Percentiles rank a stretch among this genome's conserved stretches.
These are phyloP conservation scores for Rhimphoctona megacephalus DNA, from an alignment of 2,888 invertebrate species.

Conservation along the genomic window DNA sequence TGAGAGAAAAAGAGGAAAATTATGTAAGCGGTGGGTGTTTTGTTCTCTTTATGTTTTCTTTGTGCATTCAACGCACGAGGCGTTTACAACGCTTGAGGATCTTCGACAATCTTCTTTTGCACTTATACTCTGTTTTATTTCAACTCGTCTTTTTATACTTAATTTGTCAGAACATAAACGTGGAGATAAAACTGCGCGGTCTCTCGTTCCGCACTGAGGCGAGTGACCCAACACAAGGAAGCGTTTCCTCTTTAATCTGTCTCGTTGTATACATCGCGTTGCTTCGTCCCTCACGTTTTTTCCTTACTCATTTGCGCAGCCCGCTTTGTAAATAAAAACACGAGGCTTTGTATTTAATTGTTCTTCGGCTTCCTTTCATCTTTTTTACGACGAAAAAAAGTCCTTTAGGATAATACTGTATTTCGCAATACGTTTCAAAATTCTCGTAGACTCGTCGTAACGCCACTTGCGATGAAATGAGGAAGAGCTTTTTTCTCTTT, in stretches of 20 bases:
- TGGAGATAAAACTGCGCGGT: background rate
- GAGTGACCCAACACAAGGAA: slow-evolving; percentile 10
- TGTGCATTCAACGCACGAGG: slow-evolving; percentile 1
- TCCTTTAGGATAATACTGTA: background rate
- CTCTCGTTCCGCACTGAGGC: slow-evolving; percentile 13
- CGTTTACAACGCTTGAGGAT: slow-evolving; percentile 3
- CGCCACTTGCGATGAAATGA: background rate
- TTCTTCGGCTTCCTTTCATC: slow-evolving; percentile 6
- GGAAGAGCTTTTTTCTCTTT: slow-evolving; percentile 8
- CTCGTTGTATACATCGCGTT: background rate
- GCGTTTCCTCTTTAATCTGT: background rate
- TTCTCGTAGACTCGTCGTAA: background rate
- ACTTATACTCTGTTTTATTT: background rate
- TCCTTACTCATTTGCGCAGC: background rate
- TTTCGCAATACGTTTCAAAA: background rate
- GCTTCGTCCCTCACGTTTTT: background rate
- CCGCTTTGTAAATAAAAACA: slow-evolving; percentile 8
- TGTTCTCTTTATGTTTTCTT: background rate
- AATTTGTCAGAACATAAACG: slow-evolving; percentile 6
- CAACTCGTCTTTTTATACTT: background rate
- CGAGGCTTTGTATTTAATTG: slow-evolving; percentile 10
- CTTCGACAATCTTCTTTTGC: slow-evolving; percentile 9
- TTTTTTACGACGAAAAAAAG: background rate
- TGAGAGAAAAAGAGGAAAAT: background rate
- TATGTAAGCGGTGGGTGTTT: background rate